These are phyloP conservation scores for Tridacna crocea DNA, from an alignment of 2,888 invertebrate genomes.

Conservation along the genomic window DNA sequence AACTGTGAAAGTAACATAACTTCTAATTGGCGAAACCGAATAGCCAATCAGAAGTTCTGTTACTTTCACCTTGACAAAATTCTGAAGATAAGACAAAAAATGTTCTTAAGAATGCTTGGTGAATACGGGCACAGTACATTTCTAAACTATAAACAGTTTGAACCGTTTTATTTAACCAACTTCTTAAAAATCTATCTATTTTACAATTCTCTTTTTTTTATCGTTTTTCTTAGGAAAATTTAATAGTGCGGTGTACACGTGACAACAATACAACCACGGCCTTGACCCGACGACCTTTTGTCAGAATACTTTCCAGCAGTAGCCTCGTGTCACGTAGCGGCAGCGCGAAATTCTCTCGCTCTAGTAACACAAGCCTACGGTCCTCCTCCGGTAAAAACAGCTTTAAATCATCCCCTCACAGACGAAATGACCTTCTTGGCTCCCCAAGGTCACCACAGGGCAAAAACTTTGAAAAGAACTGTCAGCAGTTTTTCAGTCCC, in stretches of 20 bases:
- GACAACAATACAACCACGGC: constrained; percentile 51
- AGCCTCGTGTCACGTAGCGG: constrained; percentile 54
- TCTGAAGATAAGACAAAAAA: too few relatives aligned
- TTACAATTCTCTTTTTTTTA: too few relatives aligned
- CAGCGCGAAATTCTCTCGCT: constrained; percentile 68
- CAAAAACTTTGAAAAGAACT: constrained; percentile 31
- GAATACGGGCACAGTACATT: too few relatives aligned
- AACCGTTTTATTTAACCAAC: too few relatives aligned
- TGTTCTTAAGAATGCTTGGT: too few relatives aligned
- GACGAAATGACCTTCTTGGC: constrained; percentile 26
- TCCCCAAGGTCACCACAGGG: constrained; percentile 31
- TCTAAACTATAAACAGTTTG: too few relatives aligned
- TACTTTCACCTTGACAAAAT: too few relatives aligned
- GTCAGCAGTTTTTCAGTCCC: constrained; percentile 28
- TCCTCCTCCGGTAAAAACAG: constrained; percentile 61
- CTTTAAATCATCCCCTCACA: constrained; percentile 32
- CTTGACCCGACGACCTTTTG: constrained; percentile 57
- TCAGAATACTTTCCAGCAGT: constrained; percentile 59
- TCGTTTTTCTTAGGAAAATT: constrained; percentile 56
- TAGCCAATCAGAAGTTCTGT: too few relatives aligned
- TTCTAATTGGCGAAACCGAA: too few relatives aligned
- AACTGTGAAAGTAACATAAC: too few relatives aligned
- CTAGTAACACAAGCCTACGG: constrained; percentile 69
- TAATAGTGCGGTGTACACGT: constrained; percentile 62
- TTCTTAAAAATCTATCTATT: too few relatives aligned